These are phyloP conservation scores for Lampris megalopsis DNA, from an alignment of 2,113 vertebrate species.

Conservation along the genomic window DNA sequence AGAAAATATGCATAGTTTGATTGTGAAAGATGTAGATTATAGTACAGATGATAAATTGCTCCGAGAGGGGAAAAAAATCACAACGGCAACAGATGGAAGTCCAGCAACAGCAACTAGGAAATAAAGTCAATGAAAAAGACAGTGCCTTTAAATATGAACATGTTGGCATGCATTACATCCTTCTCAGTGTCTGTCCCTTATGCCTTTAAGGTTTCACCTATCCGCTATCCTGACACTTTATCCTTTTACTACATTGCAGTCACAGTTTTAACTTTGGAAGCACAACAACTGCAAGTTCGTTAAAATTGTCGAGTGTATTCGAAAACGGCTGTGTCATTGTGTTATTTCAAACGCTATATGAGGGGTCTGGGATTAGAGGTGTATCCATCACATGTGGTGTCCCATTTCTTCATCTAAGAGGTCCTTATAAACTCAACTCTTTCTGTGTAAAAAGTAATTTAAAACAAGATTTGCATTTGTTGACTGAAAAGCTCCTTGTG, in stretches of 20 bases:
- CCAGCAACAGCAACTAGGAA: conserved; percentile 56
- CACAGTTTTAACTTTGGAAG: conserved; percentile 1
- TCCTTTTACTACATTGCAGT: conserved; percentile 6
- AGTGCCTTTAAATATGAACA: conserved; percentile 77
- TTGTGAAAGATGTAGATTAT: conserved; percentile 91
- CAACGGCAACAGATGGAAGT: conserved; percentile 28
- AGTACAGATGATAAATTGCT: conserved; percentile 64
- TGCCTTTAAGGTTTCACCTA: conserved; percentile 45
- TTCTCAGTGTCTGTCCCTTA: conserved; percentile 57
- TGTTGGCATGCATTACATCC: conserved; percentile 65
- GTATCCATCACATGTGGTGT: neutral
- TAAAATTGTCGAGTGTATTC: conserved; percentile 70
- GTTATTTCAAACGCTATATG: conserved; percentile 71
- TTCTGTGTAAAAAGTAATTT: too few relatives aligned
- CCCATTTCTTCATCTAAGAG: neutral
- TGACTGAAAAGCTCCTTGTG: neutral
- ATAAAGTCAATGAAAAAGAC: conserved; percentile 54
- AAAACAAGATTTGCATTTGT: too few relatives aligned
- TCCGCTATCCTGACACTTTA: conserved; percentile 3
- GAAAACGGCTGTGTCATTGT: conserved; percentile 69
- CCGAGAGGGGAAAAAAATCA: conserved; percentile 7
- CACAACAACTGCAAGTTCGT: conserved; percentile 57
- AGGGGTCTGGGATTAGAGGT: conserved; percentile 76
- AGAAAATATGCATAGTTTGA: conserved; percentile 88
- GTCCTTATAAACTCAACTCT: neutral